Percentiles rank a stretch among this genome's conserved stretches.
Conservation (phyloP, 2,113 vertebrate genomes). For the western clawed frog (Xenopus tropicalis) region UCB_Xtro_10.0 CM004443.2:61646001-61646500, state of each 20-base stretch:
- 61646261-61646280: slow-evolving; percentile 4
- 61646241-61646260: slow-evolving; percentile 26
- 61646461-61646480: too few species aligned
- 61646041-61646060: slow-evolving; percentile 34
- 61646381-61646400: too few species aligned
- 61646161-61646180: slow-evolving; percentile 44
- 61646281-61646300: slow-evolving; percentile 39
- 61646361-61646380: too few species aligned
- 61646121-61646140: slow-evolving; percentile 44
- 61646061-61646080: slow-evolving; percentile 37
- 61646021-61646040: slow-evolving; percentile 41
- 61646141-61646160: slow-evolving; percentile 32
- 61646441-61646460: too few species aligned
- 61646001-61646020: slow-evolving; percentile 37
- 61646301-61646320: slow-evolving; percentile 32
- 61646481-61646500: too few species aligned
- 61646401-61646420: too few species aligned
- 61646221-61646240: slow-evolving; percentile 41
- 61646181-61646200: slow-evolving; percentile 16
- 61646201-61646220: slow-evolving; percentile 17
- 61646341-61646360: too few species aligned
- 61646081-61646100: slow-evolving; percentile 43
- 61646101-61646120: slow-evolving; percentile 41
- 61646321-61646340: slow-evolving; percentile 10
- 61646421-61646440: too few species aligned